A percentile compares a stretch with the other conserved stretches of the same genome.
Conservation (phyloP, 2,888 invertebrate genomes). For the Omphaloscelis lunosa region DNA sequence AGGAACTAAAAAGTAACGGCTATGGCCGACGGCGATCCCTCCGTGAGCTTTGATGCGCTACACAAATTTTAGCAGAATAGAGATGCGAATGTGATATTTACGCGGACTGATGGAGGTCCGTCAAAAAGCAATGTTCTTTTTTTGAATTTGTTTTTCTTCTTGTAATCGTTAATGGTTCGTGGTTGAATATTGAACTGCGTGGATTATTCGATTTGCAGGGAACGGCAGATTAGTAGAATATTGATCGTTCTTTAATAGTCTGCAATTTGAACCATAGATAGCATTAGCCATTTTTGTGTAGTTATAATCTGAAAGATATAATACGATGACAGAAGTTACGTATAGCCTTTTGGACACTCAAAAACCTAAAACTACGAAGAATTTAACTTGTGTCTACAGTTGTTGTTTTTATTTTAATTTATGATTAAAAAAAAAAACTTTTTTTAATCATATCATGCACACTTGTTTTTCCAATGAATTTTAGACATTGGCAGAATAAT, state of each 20-base stretch:
- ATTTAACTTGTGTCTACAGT: no score
- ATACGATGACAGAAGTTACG: neutral
- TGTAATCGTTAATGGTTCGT: neutral
- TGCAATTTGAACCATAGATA: no score
- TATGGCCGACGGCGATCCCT: conserved; percentile 57
- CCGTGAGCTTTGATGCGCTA: conserved; percentile 39
- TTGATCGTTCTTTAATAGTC: neutral
- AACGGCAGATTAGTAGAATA: neutral
- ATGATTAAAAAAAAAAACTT: no score
- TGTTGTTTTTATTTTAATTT: no score
- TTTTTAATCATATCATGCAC: no score
- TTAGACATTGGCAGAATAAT: no score
- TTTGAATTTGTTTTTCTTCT: conserved; percentile 8
- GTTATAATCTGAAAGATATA: no score
- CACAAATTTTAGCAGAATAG: conserved; percentile 51
- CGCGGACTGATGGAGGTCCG: conserved; percentile 1
- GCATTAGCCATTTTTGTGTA: no score
- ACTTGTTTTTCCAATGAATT: no score
- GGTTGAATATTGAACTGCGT: conserved; percentile 13
- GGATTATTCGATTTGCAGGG: neutral
- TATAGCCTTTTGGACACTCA: neutral
- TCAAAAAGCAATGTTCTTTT: conserved; percentile 18
- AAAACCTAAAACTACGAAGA: neutral
- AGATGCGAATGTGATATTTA: conserved; percentile 40
- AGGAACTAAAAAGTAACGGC: conserved; percentile 57